A percentile compares a stretch with the other conserved stretches of the same genome.
Conservation (phyloP, 2,797 vertebrate species). For the Graptemys geographica region DNA sequence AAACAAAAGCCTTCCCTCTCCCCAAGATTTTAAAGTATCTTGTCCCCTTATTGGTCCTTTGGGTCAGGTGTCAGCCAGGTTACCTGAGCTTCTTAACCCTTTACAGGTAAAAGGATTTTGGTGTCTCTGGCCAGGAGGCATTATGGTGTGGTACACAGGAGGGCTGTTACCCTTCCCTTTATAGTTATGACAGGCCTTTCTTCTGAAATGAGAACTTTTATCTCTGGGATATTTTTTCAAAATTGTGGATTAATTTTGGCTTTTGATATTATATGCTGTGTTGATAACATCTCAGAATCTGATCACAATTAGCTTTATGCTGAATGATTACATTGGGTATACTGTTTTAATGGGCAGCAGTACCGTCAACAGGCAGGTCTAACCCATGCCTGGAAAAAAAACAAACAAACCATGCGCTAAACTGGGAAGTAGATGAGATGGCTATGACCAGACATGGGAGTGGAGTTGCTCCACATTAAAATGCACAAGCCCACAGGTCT, state of each 20-base stretch:
- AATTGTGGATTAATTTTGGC: neutral
- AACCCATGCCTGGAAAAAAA: neutral
- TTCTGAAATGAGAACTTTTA: neutral
- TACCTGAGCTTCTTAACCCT: too few relatives aligned
- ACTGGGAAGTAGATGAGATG: conserved; percentile 28
- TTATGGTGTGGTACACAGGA: too few relatives aligned
- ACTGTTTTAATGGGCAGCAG: neutral
- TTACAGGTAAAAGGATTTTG: too few relatives aligned
- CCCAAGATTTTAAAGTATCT: too few relatives aligned
- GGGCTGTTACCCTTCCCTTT: too few relatives aligned
- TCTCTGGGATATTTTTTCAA: neutral
- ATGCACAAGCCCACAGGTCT: neutral
- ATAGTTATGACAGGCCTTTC: too few relatives aligned
- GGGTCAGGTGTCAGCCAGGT: too few relatives aligned
- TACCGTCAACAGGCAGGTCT: neutral
- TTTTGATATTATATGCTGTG: neutral
- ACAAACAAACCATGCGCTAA: neutral
- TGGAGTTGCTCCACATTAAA: rapidly evolving
- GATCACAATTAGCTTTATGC: neutral
- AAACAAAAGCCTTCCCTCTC: too few relatives aligned
- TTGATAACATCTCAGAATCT: neutral
- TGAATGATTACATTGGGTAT: neutral
- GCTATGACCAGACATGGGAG: neutral
- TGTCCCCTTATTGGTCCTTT: too few relatives aligned
- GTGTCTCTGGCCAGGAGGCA: too few relatives aligned